Evolutionary conservation across 2,888 invertebrate genomes (phyloP).

Genomic region (Hetaerina titia): DNA sequence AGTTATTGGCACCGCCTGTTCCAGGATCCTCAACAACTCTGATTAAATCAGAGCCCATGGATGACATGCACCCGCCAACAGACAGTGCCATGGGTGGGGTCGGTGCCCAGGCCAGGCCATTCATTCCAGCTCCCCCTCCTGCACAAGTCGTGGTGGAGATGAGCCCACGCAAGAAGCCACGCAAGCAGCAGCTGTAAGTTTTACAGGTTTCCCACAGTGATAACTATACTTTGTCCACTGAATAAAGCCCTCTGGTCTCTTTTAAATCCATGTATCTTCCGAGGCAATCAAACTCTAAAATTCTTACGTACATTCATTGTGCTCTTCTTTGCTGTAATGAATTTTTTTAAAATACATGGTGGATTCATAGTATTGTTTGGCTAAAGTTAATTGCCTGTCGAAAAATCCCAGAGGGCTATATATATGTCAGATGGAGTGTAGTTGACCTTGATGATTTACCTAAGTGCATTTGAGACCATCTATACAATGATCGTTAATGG

Average conservation of each 20-base stretch:
- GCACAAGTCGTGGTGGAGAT: conserved; percentile 77
- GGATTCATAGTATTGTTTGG: too few species aligned
- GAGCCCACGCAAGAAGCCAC: conserved; percentile 93
- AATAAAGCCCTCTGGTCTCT: background rate
- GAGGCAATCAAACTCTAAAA: background rate
- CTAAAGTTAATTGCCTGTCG: too few species aligned
- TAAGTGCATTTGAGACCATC: too few species aligned
- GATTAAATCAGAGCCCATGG: conserved; percentile 69
- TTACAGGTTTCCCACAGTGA: background rate
- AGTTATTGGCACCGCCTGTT: conserved; percentile 58
- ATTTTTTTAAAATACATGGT: background rate
- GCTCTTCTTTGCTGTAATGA: background rate
- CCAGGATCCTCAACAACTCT: conserved; percentile 70
- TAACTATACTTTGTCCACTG: background rate
- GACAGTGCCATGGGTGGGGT: conserved; percentile 67
- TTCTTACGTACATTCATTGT: background rate
- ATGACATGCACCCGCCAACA: conserved; percentile 69
- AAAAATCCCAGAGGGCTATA: background rate
- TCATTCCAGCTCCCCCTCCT: conserved; percentile 75
- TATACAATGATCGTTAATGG: too few species aligned
- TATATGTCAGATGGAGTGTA: background rate
- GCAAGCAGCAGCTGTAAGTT: conserved; percentile 92
- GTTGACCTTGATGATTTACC: background rate
- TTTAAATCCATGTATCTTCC: too few species aligned
- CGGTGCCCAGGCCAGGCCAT: conserved; percentile 61